Conservation (phyloP, 2,797 vertebrate species). For the Trichosurus vulpecula region DNA sequence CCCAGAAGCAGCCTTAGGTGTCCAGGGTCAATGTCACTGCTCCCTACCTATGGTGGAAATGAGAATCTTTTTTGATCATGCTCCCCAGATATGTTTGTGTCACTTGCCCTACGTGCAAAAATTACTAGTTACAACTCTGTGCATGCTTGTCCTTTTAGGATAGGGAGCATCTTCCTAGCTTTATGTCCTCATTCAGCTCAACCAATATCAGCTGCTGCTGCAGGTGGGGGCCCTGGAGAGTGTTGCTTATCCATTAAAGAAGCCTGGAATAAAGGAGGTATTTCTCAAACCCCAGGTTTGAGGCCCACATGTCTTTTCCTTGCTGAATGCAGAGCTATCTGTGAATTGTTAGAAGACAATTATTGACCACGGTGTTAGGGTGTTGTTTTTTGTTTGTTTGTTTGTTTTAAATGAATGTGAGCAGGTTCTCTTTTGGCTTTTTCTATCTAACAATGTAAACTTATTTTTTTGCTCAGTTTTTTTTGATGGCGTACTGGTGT, state of each 20-base stretch:
- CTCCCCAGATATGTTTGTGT: not conserved
- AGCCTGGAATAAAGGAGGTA: constrained; percentile 46
- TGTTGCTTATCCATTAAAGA: constrained; percentile 37
- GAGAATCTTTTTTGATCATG: not conserved
- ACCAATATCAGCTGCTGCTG: not conserved
- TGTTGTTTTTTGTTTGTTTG: not conserved
- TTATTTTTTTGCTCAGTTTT: constrained; percentile 21
- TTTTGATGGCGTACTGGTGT: constrained; percentile 48
- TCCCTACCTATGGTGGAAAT: not conserved
- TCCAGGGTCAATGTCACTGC: not conserved
- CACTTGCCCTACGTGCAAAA: not conserved
- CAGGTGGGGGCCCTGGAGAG: not conserved
- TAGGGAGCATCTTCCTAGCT: not conserved
- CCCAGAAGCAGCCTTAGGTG: not conserved
- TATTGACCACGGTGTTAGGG: constrained; percentile 6
- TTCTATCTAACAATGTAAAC: constrained; percentile 36
- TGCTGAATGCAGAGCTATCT: not conserved
- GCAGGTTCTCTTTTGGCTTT: constrained; percentile 31
- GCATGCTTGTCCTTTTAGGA: not conserved
- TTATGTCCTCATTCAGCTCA: not conserved
- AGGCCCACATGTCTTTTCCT: constrained; percentile 13
- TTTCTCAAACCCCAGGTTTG: not conserved
- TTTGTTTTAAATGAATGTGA: constrained; percentile 31
- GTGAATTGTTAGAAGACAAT: not conserved
- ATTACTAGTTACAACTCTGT: not conserved